phyloP scores from a whole-genome alignment of 2,113 vertebrate genomes.

The Cranoglanis bouderius region DNA sequence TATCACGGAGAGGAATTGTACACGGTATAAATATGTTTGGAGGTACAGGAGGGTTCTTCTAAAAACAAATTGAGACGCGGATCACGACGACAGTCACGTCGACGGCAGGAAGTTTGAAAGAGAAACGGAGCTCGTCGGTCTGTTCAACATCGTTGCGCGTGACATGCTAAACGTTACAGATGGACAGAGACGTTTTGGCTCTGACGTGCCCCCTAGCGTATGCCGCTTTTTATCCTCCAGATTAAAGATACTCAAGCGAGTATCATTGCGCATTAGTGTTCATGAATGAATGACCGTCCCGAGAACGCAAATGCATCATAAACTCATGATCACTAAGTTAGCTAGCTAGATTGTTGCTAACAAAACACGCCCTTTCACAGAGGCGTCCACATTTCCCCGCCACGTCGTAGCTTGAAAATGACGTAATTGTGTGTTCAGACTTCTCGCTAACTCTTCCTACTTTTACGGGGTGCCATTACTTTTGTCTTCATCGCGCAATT shows the following conservation, averaged over 20 bases:
- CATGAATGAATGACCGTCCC: too few relatives aligned
- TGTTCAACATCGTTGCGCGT: not conserved
- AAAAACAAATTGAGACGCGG: too few relatives aligned
- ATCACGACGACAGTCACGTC: too few relatives aligned
- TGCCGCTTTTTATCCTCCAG: not conserved
- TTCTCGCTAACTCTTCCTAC: not conserved
- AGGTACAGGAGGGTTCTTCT: too few relatives aligned
- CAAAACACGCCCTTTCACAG: not conserved
- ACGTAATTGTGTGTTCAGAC: not conserved
- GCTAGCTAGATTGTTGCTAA: not conserved
- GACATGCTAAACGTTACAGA: not conserved
- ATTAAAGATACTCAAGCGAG: too few relatives aligned
- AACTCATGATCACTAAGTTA: too few relatives aligned
- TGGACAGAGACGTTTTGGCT: not conserved
- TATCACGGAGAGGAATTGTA: too few relatives aligned
- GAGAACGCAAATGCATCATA: too few relatives aligned
- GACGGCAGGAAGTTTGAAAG: too few relatives aligned
- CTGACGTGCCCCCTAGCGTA: not conserved
- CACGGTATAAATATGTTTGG: too few relatives aligned
- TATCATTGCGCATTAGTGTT: too few relatives aligned
- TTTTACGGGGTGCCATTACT: not conserved
- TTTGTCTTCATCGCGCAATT: not conserved
- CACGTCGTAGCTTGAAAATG: not conserved
- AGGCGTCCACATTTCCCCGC: not conserved
- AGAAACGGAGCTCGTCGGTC: too few relatives aligned